Evolutionary conservation across 2,888 invertebrate genomes (phyloP).

Genomic region (Dascillus cervinus): DNA sequence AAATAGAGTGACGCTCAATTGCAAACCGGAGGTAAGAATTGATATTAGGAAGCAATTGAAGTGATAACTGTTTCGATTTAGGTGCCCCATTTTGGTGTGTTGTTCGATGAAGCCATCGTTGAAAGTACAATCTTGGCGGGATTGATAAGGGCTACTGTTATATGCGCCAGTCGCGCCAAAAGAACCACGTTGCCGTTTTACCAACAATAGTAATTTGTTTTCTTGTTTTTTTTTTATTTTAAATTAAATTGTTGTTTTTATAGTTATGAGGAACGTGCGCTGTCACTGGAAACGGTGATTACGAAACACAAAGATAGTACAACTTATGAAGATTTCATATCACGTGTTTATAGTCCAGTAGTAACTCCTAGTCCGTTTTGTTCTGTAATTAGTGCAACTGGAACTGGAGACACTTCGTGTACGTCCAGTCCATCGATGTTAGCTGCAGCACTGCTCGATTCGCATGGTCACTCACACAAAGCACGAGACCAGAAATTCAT

Average conservation of each 20-base stretch:
- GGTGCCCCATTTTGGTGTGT: constrained; percentile 91
- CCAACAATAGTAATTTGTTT: constrained; percentile 72
- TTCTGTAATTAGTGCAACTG: constrained; percentile 20
- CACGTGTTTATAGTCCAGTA: constrained; percentile 62
- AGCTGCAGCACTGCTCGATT: constrained; percentile 52
- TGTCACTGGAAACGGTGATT: constrained; percentile 77
- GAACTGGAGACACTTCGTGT: constrained; percentile 28
- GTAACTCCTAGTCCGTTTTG: constrained; percentile 47
- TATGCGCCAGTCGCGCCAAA: constrained; percentile 87
- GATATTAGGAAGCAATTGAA: neutral
- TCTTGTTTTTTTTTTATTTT: constrained; percentile 1
- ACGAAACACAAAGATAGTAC: constrained; percentile 77
- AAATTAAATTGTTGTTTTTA: constrained; percentile 16
- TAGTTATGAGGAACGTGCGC: constrained; percentile 87
- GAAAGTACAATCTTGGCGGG: constrained; percentile 69
- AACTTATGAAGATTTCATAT: constrained; percentile 85
- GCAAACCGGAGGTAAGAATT: constrained; percentile 70
- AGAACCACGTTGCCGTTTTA: constrained; percentile 82
- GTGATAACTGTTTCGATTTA: constrained; percentile 27
- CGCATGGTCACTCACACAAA: constrained; percentile 40
- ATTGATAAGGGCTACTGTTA: constrained; percentile 81
- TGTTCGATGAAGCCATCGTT: constrained; percentile 87
- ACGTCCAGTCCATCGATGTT: constrained; percentile 46
- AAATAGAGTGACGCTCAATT: constrained; percentile 79
- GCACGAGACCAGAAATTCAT: constrained; percentile 30